These are phyloP conservation scores for Nycticryphes semicollaris DNA, from an alignment of 2,113 vertebrate genomes.

Conservation along the genomic window DNA sequence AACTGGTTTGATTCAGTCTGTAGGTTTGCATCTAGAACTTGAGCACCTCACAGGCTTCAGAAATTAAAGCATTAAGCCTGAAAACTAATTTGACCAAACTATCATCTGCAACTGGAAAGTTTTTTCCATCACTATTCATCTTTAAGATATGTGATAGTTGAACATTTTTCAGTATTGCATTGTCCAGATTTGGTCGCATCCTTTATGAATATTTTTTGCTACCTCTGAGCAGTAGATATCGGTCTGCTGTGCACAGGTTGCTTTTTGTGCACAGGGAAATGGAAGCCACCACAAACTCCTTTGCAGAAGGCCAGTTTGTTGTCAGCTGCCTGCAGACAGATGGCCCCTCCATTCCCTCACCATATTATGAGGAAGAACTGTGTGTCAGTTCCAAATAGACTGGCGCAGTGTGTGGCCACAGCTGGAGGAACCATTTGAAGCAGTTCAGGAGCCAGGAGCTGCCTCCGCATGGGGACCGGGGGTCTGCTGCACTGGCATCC, in stretches of 20 bases:
- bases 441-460: background rate
- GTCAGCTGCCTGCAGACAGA: background rate
- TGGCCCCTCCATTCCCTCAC: background rate
- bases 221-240: accelerated
- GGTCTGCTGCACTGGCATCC: background rate
- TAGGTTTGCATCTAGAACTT: background rate
- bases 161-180: background rate
- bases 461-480: accelerated
- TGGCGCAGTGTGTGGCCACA: background rate
- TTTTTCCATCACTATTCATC: background rate
- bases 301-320: background rate
- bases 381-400: background rate
- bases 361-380: background rate
- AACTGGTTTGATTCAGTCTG: background rate
- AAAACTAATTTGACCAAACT: background rate
- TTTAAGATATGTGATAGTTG: background rate
- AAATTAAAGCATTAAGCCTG: background rate
- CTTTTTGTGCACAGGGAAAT: background rate
- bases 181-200: background rate
- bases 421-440: background rate
- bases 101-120: background rate
- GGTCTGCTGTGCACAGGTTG: background rate
- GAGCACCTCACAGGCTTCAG: background rate
- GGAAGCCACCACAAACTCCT: background rate
- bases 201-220: background rate